Evolutionary conservation across 2,797 vertebrate species (phyloP).

Genomic region (Phalloptychus januarius): DNA sequence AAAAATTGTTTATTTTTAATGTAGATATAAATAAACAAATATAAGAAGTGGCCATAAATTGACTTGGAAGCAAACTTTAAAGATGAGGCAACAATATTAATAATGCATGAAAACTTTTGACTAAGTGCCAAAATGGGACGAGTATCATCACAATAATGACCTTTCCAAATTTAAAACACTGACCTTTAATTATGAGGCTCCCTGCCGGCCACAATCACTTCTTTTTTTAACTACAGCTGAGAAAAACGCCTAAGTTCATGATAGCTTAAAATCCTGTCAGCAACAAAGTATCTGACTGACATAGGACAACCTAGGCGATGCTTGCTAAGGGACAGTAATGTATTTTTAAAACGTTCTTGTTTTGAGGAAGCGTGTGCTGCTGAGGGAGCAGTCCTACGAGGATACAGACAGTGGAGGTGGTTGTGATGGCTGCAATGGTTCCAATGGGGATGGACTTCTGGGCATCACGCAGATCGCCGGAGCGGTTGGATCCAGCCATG

Average conservation of each 20-base stretch:
- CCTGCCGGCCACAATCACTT: conserved; percentile 28
- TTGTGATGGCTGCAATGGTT: conserved; percentile 96
- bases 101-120: conserved; percentile 4
- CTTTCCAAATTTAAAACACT: conserved; percentile 39
- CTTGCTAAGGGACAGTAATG: background rate
- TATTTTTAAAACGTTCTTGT: background rate
- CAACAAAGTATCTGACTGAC: conserved; percentile 1
- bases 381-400: conserved; percentile 65
- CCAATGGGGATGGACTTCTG: conserved; percentile 97
- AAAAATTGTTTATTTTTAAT: background rate
- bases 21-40: background rate
- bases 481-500: conserved; percentile 98
- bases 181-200: conserved; percentile 54
- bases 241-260: conserved; percentile 14
- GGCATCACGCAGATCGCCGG: conserved; percentile 93
- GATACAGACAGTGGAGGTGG: conserved; percentile 98
- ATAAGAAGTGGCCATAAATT: background rate
- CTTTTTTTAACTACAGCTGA: conserved; percentile 31
- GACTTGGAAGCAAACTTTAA: conserved; percentile 14
- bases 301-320: background rate
- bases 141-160: conserved; percentile 28
- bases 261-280: conserved; percentile 16
- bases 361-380: conserved; percentile 10
- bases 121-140: conserved; percentile 16
- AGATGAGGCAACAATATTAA: background rate